These are phyloP conservation scores for Sclerurus mexicanus DNA, from an alignment of 2,113 vertebrate genomes.

Conservation along the genomic window DNA sequence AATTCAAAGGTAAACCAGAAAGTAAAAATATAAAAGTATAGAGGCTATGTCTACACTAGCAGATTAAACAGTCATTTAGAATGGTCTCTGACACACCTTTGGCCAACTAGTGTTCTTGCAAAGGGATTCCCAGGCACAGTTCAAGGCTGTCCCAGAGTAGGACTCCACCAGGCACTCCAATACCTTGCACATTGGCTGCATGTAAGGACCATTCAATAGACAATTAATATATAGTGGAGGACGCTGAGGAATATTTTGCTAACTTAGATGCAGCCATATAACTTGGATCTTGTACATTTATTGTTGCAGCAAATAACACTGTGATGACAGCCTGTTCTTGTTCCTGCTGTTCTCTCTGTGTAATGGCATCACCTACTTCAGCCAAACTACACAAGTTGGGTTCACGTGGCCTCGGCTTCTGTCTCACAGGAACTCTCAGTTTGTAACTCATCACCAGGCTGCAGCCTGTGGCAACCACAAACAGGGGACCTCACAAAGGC, in stretches of 20 bases:
- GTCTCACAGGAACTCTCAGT: neutral
- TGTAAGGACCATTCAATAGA: neutral
- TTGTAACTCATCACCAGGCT: neutral
- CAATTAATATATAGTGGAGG: neutral
- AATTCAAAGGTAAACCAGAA: neutral
- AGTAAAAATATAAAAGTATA: neutral
- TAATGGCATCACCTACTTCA: neutral
- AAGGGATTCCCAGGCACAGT: neutral
- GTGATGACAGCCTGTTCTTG: neutral
- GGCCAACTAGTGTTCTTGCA: neutral
- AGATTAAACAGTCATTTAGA: neutral
- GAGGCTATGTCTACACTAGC: neutral
- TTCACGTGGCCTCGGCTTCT: neutral
- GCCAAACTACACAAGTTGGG: neutral
- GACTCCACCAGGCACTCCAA: neutral
- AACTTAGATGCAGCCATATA: neutral
- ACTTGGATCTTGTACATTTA: neutral
- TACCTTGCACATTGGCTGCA: neutral
- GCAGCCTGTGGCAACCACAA: neutral
- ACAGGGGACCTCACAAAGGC: neutral
- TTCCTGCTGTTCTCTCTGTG: neutral
- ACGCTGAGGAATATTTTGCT: neutral
- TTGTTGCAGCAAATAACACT: neutral
- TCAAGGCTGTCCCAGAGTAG: neutral
- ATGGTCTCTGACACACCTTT: neutral